Conservation (phyloP, 2,888 invertebrate species). For the Alloscopus bannaensis region DNA sequence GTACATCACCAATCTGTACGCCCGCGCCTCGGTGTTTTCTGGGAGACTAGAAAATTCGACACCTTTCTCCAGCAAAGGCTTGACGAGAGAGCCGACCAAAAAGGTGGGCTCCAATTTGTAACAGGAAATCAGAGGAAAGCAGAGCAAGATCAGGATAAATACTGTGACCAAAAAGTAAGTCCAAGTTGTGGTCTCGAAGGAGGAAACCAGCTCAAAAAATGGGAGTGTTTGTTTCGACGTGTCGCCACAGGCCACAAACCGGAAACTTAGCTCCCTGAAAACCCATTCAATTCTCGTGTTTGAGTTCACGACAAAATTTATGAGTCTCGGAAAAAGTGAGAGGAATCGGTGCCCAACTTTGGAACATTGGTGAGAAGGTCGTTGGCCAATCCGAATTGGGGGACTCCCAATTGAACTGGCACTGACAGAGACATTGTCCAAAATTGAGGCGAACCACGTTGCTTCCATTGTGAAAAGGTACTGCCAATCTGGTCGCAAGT, state of each 20-base stretch:
- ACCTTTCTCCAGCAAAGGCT: neutral
- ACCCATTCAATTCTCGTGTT: no score
- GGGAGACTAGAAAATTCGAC: neutral
- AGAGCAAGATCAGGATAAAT: neutral
- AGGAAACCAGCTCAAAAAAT: neutral
- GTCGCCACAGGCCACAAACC: slow-evolving; percentile 13
- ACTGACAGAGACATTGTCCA: neutral
- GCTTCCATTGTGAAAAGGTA: neutral
- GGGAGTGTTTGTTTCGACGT: neutral
- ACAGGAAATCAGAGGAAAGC: neutral
- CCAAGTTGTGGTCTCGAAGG: slow-evolving; percentile 6
- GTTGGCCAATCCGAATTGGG: no score
- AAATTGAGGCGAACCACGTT: neutral
- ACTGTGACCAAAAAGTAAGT: neutral
- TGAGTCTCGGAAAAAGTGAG: no score
- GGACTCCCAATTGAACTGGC: no score
- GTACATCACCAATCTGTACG: neutral
- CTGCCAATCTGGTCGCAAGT: no score
- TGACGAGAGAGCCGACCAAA: neutral
- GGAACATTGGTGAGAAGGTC: no score
- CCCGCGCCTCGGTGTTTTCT: neutral
- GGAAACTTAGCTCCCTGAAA: neutral
- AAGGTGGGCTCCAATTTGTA: neutral
- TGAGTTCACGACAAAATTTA: no score
- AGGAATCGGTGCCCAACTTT: no score